Conservation (phyloP, 2,888 invertebrate genomes). For the Thysanoteuthis rhombus region DNA sequence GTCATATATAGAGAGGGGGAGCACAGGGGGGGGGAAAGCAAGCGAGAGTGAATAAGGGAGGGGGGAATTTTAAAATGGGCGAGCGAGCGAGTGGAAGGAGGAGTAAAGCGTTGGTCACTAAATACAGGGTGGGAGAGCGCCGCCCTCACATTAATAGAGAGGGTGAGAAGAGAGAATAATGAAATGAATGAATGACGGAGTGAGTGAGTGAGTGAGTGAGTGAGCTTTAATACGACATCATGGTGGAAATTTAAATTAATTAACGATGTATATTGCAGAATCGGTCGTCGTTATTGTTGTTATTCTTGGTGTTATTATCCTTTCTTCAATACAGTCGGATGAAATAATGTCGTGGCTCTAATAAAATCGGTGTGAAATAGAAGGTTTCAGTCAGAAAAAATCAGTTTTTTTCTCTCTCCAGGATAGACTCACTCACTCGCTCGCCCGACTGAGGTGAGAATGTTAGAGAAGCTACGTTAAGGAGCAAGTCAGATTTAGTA, state of each 20-base stretch:
- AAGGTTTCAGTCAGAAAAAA: no score
- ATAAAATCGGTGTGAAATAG: no score
- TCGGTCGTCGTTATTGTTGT: not conserved
- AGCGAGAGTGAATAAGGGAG: not conserved
- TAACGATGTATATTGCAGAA: not conserved
- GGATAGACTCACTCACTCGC: no score
- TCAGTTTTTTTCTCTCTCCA: no score
- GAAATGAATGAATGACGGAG: not conserved
- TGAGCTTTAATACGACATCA: not conserved
- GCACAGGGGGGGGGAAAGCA: not conserved
- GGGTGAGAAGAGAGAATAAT: no score
- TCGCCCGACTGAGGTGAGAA: no score
- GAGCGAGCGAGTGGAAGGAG: not conserved
- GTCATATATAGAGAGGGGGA: not conserved
- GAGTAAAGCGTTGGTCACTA: not conserved
- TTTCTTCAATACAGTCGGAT: no score
- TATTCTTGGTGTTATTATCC: no score
- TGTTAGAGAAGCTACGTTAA: no score
- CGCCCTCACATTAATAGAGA: not conserved
- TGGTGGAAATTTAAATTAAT: not conserved
- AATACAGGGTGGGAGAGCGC: not conserved
- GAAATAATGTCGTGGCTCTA: no score
- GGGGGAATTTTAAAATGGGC: not conserved
- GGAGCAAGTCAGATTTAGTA: no score
- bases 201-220: not conserved